Base-by-base conservation (phyloP, 35 echinoderm and acorn worm genomes). In the Ophiothrix spiculata region DNA sequence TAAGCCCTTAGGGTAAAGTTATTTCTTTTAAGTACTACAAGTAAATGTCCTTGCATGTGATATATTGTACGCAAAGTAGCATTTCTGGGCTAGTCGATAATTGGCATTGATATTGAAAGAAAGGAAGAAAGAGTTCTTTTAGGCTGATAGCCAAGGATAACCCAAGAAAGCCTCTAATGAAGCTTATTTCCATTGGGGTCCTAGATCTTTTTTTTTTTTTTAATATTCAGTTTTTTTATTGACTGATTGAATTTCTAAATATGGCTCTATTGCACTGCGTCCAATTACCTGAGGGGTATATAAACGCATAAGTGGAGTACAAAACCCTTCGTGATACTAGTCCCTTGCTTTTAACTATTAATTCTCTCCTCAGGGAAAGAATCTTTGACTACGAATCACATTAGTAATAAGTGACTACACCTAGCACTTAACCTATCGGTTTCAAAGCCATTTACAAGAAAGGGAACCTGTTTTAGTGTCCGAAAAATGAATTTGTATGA, bases 291-390 rank as follows among this genome's bases (percentile, higher is more conserved):
- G 23, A 6, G 60, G 60, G 60, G 60, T 69, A 25, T 28, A 69
- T 15, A 69, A 69, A 69, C 60, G 17, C 60, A 69, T 69, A 25
- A 69, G 60, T 12, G 60, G 60, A 69, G 29, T 69, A 69, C 60
- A 69, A 69, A 49, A 69, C 29, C 16, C 60, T 69, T 69, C 17
- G 60, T 69, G 60, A 69, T 69, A 69, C 60, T 69, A 69, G 60
- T 69, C 60, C 60, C 60, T 25, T 69, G 60, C 60, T 69, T 69
- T 69, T 69, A 69, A 69, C 60, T 69, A 69, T 28, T 69, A 69
- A 69, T 69, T 69, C 60, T 69, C 60, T 69, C 60, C 60, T 69
- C 1, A 69, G 60, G 60, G 60, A 69, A 69, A 69, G 60, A 69
- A 69, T 69, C 29, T 15, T 15, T 25, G 29, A 4, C 16, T 25